These are phyloP conservation scores for Peromyscus melanophrys DNA, from an alignment of 2,797 vertebrate species.

Conservation along the genomic window DNA sequence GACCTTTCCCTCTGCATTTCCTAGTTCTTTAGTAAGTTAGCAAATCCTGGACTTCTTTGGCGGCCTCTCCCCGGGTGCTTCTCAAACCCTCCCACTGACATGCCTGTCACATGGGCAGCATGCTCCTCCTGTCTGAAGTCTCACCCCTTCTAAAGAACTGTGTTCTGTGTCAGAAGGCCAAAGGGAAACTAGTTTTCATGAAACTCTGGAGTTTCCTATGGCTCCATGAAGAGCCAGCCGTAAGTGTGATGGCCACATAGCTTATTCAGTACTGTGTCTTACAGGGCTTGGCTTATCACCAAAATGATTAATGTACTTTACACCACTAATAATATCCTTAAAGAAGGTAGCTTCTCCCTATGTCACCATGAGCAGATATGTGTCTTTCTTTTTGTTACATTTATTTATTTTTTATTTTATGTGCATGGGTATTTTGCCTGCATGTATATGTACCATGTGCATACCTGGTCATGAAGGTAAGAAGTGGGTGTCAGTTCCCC, in stretches of 20 bases:
- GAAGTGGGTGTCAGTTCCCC: not conserved
- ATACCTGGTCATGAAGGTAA: not conserved
- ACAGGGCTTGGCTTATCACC: not conserved
- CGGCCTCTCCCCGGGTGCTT: not conserved
- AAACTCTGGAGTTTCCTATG: not conserved
- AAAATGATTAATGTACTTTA: conserved; percentile 13
- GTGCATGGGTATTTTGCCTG: not conserved
- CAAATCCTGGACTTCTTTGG: not conserved
- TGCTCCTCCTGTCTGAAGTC: not conserved
- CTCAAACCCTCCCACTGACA: not conserved
- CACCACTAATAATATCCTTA: not conserved
- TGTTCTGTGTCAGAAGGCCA: not conserved
- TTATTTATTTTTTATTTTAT: not conserved
- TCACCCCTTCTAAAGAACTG: not conserved
- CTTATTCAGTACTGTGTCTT: not conserved
- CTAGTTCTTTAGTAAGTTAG: not conserved
- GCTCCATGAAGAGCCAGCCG: not conserved
- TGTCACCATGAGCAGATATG: not conserved
- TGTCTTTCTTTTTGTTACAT: not conserved
- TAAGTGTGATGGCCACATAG: not conserved
- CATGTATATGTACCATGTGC: no score
- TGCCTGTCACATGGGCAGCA: not conserved
- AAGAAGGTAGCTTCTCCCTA: not conserved
- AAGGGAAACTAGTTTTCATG: not conserved
- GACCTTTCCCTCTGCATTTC: not conserved